Evolutionary conservation across 2,113 vertebrate genomes (phyloP).

Genomic region (Paradisaea rubra): DNA sequence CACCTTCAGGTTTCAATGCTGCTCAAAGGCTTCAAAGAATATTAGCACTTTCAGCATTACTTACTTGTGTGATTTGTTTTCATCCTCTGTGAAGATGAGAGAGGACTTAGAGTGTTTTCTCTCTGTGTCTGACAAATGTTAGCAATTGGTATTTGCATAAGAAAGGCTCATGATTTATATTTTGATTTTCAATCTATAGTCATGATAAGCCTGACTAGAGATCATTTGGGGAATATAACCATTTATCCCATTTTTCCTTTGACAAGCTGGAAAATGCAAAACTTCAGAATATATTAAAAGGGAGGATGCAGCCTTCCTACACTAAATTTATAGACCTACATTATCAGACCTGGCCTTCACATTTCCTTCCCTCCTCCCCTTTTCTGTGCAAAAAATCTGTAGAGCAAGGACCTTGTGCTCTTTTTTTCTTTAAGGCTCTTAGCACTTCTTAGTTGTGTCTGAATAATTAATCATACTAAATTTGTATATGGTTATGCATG

Average conservation of each 20-base stretch:
- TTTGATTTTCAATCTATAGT: slow-evolving; percentile 36
- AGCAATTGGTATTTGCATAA: slow-evolving; percentile 42
- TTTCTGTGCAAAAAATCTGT: slow-evolving; percentile 23
- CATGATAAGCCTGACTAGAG: slow-evolving; percentile 25
- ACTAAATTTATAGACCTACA: neutral
- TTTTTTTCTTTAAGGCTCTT: neutral
- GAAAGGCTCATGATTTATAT: slow-evolving; percentile 55
- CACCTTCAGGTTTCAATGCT: neutral
- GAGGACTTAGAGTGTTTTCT: slow-evolving; percentile 32
- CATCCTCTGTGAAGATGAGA: slow-evolving; percentile 23
- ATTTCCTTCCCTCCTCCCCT: neutral
- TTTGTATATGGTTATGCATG: neutral
- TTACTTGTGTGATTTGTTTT: slow-evolving; percentile 27
- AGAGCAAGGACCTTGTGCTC: neutral
- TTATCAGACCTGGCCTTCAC: slow-evolving; percentile 16
- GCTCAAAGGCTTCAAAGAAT: slow-evolving; percentile 13
- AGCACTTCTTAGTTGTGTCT: neutral
- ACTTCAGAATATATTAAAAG: slow-evolving; percentile 9
- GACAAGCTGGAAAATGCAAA: neutral
- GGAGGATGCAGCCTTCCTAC: neutral
- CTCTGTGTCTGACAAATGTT: slow-evolving; percentile 51
- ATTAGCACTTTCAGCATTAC: neutral
- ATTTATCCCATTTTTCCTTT: slow-evolving; percentile 20
- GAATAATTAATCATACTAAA: slow-evolving; percentile 10
- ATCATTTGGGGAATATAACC: slow-evolving; percentile 48